These are phyloP conservation scores for Chromobotia macracanthus DNA, from an alignment of 2,797 vertebrate genomes.

Conservation along the genomic window DNA sequence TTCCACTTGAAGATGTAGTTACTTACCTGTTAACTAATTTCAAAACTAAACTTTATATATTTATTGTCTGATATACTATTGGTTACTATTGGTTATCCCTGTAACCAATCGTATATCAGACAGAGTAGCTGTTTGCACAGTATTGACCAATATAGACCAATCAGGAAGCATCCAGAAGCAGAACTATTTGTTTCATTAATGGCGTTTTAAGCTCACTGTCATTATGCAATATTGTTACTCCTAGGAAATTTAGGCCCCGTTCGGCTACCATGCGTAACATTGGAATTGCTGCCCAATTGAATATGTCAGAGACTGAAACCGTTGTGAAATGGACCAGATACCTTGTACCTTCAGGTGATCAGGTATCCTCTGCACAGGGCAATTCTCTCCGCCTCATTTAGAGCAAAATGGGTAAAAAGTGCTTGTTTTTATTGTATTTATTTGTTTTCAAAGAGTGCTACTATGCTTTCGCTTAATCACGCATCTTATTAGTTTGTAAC, in stretches of 20 bases:
- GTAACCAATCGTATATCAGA: not conserved
- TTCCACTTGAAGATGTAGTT: too few species aligned
- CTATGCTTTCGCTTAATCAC: not conserved
- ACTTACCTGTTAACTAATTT: too few species aligned
- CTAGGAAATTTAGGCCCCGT: not conserved
- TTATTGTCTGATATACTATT: too few species aligned
- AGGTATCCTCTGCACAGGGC: not conserved
- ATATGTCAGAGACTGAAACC: not conserved
- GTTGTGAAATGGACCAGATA: conserved; percentile 14
- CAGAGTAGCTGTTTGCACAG: not conserved
- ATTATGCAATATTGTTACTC: conserved; percentile 8
- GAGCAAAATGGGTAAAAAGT: not conserved
- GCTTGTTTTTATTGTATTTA: too few species aligned
- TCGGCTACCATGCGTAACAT: not conserved
- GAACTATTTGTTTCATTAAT: not conserved
- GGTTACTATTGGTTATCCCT: too few species aligned
- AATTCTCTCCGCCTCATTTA: conserved; percentile 31
- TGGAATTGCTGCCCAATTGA: conserved; percentile 15
- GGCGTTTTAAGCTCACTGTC: not conserved
- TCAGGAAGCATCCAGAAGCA: not conserved
- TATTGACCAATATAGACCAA: not conserved
- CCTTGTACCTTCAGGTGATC: conserved; percentile 4
- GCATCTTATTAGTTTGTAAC: conserved; percentile 6
- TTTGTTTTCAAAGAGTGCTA: not conserved
- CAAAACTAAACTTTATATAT: not conserved